Percentiles rank a stretch among this genome's conserved stretches.
These are phyloP conservation scores for Scrobipalpa costella DNA, from an alignment of 2,888 invertebrate species.

Conservation along the genomic window DNA sequence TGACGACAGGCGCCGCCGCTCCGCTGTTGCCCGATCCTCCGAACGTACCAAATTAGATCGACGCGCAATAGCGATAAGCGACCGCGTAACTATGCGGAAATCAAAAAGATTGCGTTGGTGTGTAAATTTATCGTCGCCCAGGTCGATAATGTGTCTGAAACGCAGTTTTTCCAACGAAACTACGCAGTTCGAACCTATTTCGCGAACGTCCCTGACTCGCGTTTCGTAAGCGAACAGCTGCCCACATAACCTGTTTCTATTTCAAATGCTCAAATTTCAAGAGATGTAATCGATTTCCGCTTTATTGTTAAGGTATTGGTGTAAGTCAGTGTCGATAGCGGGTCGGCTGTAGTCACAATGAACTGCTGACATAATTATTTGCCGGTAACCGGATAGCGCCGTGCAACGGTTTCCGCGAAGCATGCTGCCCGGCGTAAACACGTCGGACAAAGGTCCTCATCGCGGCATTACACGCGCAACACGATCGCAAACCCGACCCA, in stretches of 20 bases:
- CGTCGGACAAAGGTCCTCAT: conserved; percentile 55
- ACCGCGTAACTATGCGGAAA: conserved; percentile 75
- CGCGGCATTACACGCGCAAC: conserved; percentile 55
- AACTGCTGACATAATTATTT: conserved; percentile 75
- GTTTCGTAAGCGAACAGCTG: conserved; percentile 63
- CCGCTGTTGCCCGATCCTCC: conserved; percentile 16
- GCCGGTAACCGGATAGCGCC: conserved; percentile 66
- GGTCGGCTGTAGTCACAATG: conserved; percentile 63
- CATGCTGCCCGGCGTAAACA: conserved; percentile 58
- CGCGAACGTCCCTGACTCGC: conserved; percentile 62
- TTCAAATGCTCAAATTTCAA: conserved; percentile 51
- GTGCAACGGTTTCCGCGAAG: conserved; percentile 62
- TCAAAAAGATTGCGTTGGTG: conserved; percentile 70
- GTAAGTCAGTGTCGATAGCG: conserved; percentile 42
- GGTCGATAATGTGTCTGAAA: conserved; percentile 64
- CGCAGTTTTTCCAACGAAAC: conserved; percentile 50
- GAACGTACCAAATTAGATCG: conserved; percentile 61
- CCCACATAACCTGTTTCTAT: conserved; percentile 73
- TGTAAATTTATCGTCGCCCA: conserved; percentile 71
- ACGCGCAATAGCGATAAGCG: conserved; percentile 64
- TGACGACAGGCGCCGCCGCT: conserved; percentile 62
- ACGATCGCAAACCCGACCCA: conserved; percentile 57
- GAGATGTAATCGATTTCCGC: conserved; percentile 61
- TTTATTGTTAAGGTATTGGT: conserved; percentile 49
- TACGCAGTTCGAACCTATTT: conserved; percentile 60